Evolutionary conservation across 2,888 invertebrate genomes (phyloP).

Genomic region (Cactoblastis cactorum): DNA sequence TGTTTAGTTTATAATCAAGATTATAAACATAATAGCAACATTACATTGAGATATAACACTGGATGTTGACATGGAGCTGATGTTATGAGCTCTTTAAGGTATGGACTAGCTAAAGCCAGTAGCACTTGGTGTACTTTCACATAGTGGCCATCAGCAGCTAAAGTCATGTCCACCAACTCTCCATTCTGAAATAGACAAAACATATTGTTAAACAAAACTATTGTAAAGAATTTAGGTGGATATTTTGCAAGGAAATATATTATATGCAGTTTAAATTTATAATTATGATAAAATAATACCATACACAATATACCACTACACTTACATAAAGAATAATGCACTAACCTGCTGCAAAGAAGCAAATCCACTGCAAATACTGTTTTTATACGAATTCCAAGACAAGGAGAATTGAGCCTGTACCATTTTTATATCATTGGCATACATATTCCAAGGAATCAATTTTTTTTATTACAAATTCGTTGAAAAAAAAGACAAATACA

Average conservation of each 20-base stretch:
- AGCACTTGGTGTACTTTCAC: conserved; percentile 67
- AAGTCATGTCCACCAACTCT: conserved; percentile 71
- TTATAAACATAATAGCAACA: conserved; percentile 21
- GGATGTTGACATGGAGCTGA: conserved; percentile 71
- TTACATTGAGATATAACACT: conserved; percentile 70
- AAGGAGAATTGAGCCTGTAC: conserved; percentile 59
- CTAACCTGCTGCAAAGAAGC: conserved; percentile 67
- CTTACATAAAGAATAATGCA: no score
- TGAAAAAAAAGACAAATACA: no score
- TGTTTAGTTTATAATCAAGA: no score
- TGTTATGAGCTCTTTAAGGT: conserved; percentile 61
- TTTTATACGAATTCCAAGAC: conserved; percentile 64
- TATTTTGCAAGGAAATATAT: no score
- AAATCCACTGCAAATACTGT: conserved; percentile 62
- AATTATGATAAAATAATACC: no score
- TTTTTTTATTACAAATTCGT: no score
- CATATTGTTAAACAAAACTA: no score
- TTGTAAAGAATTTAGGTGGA: no score
- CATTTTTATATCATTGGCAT: conserved; percentile 31
- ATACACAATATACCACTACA: no score
- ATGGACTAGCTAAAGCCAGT: conserved; percentile 68
- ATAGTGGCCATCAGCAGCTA: conserved; percentile 68
- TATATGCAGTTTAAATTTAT: no score
- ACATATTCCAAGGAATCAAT: no score
- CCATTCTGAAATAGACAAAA: conserved; percentile 64